Evolutionary conservation across 2,888 invertebrate genomes (phyloP).

Genomic region (Osmoderma eremita): DNA sequence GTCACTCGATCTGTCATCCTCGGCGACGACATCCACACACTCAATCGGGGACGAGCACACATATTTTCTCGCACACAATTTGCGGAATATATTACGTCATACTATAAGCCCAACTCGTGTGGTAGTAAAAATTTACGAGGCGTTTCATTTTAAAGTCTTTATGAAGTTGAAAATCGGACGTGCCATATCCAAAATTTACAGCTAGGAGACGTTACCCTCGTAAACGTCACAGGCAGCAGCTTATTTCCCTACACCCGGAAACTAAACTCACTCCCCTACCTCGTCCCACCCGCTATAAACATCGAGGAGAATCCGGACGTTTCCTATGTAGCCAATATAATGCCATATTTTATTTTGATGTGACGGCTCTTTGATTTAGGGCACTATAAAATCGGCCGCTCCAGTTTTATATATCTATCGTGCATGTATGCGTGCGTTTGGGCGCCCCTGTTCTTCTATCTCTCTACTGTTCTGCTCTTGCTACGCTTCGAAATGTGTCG

Average conservation of each 20-base stretch:
- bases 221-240: constrained; percentile 61
- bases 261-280: constrained; percentile 57
- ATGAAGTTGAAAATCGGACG: constrained; percentile 46
- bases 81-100: constrained; percentile 31
- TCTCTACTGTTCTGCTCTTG: neutral
- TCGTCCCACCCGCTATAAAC: constrained; percentile 59
- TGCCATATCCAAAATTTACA: constrained; percentile 51
- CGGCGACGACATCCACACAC: constrained; percentile 22
- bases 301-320: constrained; percentile 58
- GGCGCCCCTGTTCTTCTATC: neutral
- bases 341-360: constrained; percentile 63
- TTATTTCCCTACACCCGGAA: constrained; percentile 35
- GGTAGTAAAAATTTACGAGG: constrained; percentile 43
- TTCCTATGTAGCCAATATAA: constrained; percentile 62
- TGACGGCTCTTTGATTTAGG: constrained; percentile 61
- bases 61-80: constrained; percentile 34
- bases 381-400: constrained; percentile 58
- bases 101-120: neutral
- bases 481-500: constrained; percentile 42
- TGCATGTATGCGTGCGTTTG: too few relatives aligned
- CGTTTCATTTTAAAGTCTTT: constrained; percentile 45
- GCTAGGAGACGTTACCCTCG: constrained; percentile 54
- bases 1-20: too few relatives aligned
- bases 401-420: constrained; percentile 50
- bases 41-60: constrained; percentile 2